These are phyloP conservation scores for Daboia siamensis DNA, from an alignment of 2,113 vertebrate species.

Conservation along the genomic window DNA sequence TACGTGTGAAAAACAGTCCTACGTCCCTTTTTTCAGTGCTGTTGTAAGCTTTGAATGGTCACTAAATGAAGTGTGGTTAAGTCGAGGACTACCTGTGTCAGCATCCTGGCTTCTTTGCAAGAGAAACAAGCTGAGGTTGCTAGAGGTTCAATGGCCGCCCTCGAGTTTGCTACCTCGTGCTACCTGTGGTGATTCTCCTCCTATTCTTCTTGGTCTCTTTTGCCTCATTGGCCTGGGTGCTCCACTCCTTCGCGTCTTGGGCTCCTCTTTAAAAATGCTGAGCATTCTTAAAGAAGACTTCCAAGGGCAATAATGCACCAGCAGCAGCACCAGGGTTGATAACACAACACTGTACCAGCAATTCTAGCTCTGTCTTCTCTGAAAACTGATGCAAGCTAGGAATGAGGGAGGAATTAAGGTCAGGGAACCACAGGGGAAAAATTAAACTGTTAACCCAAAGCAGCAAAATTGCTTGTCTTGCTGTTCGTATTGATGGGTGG, in stretches of 20 bases:
- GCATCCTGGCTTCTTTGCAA: neutral
- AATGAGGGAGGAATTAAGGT: neutral
- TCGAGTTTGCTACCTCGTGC: neutral
- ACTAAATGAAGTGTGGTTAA: too few relatives aligned
- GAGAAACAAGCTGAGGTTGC: neutral
- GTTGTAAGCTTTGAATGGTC: too few relatives aligned
- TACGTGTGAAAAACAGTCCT: too few relatives aligned
- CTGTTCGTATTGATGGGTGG: neutral
- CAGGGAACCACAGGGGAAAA: neutral
- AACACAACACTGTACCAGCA: neutral
- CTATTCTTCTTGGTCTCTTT: neutral
- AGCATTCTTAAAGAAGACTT: neutral
- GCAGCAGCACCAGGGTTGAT: neutral
- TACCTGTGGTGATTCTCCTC: too few relatives aligned
- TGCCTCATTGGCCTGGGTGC: neutral
- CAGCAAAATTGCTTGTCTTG: neutral
- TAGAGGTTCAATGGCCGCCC: too few relatives aligned
- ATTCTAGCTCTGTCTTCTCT: neutral
- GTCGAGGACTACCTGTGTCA: neutral
- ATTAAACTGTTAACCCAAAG: neutral
- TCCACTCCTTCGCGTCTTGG: neutral
- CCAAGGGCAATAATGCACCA: neutral
- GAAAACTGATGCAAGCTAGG: neutral
- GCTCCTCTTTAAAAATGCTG: neutral
- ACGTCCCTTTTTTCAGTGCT: too few relatives aligned